Base-by-base conservation (phyloP, 2,797 vertebrate genomes). In the Petrocephalus sullivani region DNA sequence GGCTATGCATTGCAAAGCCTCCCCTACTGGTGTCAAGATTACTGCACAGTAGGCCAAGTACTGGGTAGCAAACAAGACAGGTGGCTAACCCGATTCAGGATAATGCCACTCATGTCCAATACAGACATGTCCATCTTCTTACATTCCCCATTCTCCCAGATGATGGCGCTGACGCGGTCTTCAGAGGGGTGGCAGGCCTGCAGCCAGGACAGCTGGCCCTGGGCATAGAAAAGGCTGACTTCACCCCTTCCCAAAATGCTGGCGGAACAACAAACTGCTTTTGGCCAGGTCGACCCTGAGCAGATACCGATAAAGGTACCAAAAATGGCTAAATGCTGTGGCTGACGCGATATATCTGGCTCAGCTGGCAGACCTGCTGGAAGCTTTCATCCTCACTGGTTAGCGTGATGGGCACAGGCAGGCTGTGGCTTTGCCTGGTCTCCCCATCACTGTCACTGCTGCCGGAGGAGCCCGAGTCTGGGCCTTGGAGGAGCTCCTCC, bases 81-180 rank as follows among this genome's bases (percentile, higher is more conserved):
- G n/a, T 53, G 51, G 51, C 92, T 93, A 95, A 99, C 98, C 96
- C 96, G 95, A 91, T 96, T 97, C 93, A 99, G 97, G 94, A 99
- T 99, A 92, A 99, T 96, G 57, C 97, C 98, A 51, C 98, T 99
- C 93, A 99, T 99, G 92, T 99, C 98, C 95, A 99, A 75, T 41
- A 99, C 98, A 0, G 98, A 99, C 97, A 99, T 97, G 88, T 99
- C 98, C 82, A 96, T 96, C 93, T 99, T 99, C 94, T 99, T 99
- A 91, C 98, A 99, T 87, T 99, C 98, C 10, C 95, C 97, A 89
- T 97, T 96, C 91, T 99, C 98, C 98, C 98, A 99, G 92, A 99
- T 97, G 71, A 99, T 97, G 21, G 98, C 97, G 61, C 98, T 98
- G 90, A 99, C 98, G 60, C 97, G 96, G 87, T 99, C 97, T 90